Conservation (phyloP, 2,113 vertebrate species). For the Lophura nycthemera region DNA sequence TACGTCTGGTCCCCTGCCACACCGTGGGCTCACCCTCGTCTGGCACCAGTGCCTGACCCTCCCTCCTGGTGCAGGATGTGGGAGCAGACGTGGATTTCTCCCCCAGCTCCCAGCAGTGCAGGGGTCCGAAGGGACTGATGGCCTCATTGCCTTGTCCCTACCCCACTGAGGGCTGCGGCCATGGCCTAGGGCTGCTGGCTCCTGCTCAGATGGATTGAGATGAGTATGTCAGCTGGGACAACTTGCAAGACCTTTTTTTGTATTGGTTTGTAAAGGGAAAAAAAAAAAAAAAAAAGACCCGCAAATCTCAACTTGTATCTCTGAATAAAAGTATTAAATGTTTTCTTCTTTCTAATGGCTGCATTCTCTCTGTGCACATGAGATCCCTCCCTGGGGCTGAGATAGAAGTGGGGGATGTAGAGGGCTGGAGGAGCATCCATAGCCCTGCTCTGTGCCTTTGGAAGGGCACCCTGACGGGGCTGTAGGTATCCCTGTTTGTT, state of each 20-base stretch:
- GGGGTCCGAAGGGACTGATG: background rate
- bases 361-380: fast-evolving
- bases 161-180: background rate
- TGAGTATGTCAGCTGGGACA: background rate
- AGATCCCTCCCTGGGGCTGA: background rate
- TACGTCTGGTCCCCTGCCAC: background rate
- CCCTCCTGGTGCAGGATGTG: fast-evolving
- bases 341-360: slow-evolving; percentile 76
- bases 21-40: background rate
- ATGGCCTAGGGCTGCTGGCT: background rate
- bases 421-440: background rate
- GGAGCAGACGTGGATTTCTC: background rate
- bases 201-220: background rate
- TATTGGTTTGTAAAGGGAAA: slow-evolving; percentile 31
- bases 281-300: background rate
- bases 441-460: background rate
- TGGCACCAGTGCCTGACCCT: background rate
- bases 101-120: background rate
- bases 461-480: background rate
- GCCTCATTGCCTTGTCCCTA: background rate
- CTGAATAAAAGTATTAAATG: slow-evolving; percentile 79
- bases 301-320: slow-evolving; percentile 58
- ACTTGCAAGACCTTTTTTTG: background rate
- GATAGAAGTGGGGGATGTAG: fast-evolving
- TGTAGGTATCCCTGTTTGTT: too few relatives aligned